A percentile compares a stretch with the other conserved stretches of the same genome.
Conservation (phyloP, 2,888 invertebrate genomes). For the Caenorhabditis uteleia region DNA sequence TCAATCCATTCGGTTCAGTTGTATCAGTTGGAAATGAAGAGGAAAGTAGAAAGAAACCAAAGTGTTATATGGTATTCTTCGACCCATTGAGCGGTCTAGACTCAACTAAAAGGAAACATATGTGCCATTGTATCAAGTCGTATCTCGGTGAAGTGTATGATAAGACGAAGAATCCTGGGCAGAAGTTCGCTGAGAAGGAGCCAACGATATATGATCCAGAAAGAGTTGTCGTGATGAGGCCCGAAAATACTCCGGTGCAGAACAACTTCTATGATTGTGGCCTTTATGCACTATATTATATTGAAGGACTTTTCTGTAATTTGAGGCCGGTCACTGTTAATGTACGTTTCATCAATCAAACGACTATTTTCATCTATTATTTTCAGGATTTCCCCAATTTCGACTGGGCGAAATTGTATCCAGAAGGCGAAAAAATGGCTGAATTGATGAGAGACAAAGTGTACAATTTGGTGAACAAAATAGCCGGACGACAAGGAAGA, state of each 20-base stretch:
- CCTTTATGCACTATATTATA: conserved; percentile 90
- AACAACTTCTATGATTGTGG: conserved; percentile 97
- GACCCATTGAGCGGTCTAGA: conserved; percentile 31
- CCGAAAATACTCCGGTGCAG: conserved; percentile 81
- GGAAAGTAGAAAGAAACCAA: conserved; percentile 9
- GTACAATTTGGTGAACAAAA: conserved; percentile 13
- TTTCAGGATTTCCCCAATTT: conserved; percentile 25
- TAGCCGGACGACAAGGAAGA: neutral
- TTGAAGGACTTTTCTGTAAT: conserved; percentile 80
- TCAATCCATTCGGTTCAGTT: conserved; percentile 81
- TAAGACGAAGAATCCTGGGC: conserved; percentile 4
- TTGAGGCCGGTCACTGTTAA: conserved; percentile 9
- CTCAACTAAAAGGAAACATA: conserved; percentile 9
- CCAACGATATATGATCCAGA: conserved; percentile 4
- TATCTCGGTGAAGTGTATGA: conserved; percentile 7
- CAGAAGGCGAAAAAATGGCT: conserved; percentile 12
- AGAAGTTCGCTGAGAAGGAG: neutral
- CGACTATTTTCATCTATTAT: neutral
- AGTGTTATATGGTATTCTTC: conserved; percentile 18
- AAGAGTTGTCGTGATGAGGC: conserved; percentile 12
- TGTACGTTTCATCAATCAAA: conserved; percentile 5
- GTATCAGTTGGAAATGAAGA: conserved; percentile 81
- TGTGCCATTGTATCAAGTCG: conserved; percentile 5
- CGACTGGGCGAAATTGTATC: conserved; percentile 18
- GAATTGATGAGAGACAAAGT: conserved; percentile 30